These are phyloP conservation scores for Poecilia latipinna DNA, from an alignment of 2,113 vertebrate genomes.

Conservation along the genomic window DNA sequence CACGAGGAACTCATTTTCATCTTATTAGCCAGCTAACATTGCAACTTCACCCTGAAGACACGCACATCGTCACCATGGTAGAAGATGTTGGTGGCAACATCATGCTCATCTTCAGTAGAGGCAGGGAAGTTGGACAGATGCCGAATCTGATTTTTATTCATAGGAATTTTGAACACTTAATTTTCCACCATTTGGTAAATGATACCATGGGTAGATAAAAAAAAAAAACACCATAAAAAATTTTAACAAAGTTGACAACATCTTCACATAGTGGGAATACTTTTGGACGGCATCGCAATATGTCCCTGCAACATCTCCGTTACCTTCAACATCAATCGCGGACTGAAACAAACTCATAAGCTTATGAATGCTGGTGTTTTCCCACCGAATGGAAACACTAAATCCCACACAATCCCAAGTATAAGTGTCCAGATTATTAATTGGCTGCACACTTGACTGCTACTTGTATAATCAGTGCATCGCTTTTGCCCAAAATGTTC, in stretches of 20 bases:
- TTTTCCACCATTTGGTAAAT: background rate
- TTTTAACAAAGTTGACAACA: background rate
- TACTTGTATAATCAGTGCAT: background rate
- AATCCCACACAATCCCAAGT: background rate
- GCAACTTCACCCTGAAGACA: background rate
- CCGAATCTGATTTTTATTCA: no score
- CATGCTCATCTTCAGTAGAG: no score
- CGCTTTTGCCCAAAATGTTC: background rate
- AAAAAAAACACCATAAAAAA: background rate
- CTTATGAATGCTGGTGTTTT: background rate
- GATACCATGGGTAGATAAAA: background rate
- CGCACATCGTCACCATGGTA: no score
- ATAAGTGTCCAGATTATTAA: background rate
- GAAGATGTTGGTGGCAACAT: no score
- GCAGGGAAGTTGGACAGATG: no score
- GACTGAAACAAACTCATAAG: background rate
- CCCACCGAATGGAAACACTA: background rate
- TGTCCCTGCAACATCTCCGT: background rate
- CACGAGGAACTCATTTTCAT: background rate
- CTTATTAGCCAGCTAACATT: background rate
- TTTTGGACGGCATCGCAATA: background rate
- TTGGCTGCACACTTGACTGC: background rate
- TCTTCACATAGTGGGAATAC: background rate
- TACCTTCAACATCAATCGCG: background rate
- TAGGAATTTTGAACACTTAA: background rate